These are phyloP conservation scores for Drosophila anomelani DNA, from an alignment of 2,888 invertebrate species.

Conservation along the genomic window DNA sequence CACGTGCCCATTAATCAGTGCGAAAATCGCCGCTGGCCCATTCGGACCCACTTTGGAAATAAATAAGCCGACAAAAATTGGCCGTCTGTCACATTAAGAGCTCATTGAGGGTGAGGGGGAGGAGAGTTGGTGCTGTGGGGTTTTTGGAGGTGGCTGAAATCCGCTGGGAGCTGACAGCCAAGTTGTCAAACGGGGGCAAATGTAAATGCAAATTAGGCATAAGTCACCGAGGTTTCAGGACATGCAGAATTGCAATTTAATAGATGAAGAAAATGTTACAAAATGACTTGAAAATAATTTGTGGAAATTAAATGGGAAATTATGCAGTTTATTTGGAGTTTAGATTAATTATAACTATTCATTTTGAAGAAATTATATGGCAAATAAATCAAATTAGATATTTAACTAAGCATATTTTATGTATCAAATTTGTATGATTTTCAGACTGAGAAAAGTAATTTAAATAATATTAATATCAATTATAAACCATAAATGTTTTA, in stretches of 20 bases:
- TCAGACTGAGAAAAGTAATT: too few relatives aligned
- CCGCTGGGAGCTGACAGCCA: conserved; percentile 41
- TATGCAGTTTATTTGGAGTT: too few relatives aligned
- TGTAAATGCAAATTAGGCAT: conserved; percentile 55
- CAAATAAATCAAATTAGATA: background rate
- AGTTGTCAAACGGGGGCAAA: conserved; percentile 50
- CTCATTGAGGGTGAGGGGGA: background rate
- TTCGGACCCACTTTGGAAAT: conserved; percentile 29
- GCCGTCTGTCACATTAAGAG: conserved; percentile 50
- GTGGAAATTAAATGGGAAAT: background rate
- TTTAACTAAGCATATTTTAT: too few relatives aligned
- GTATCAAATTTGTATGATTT: too few relatives aligned
- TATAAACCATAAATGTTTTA: too few relatives aligned
- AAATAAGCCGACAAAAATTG: conserved; percentile 51
- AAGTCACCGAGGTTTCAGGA: conserved; percentile 41
- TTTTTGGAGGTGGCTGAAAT: conserved; percentile 21
- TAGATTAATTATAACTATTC: too few relatives aligned
- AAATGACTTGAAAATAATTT: background rate
- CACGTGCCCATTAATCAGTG: conserved; percentile 70
- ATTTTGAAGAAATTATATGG: background rate
- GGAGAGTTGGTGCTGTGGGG: background rate
- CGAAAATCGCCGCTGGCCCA: conserved; percentile 54
- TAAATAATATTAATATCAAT: too few relatives aligned
- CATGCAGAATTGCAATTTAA: conserved; percentile 2
- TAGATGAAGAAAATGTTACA: background rate